Conservation (phyloP, 2,113 vertebrate genomes). For the Perca flavescens region DNA sequence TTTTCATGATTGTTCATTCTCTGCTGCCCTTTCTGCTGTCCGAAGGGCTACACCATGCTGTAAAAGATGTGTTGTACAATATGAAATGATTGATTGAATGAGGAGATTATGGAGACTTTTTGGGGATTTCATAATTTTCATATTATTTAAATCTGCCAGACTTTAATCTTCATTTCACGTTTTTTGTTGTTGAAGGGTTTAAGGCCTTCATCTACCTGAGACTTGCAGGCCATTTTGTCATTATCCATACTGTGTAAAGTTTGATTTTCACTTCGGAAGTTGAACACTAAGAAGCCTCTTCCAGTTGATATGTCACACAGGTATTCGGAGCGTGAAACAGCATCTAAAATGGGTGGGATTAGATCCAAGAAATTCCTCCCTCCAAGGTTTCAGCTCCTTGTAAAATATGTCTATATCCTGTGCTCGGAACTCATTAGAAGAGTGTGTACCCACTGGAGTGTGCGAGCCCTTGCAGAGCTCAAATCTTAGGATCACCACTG, state of each 20-base stretch:
- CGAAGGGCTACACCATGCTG: background rate
- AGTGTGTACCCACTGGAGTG: slow-evolving; percentile 49
- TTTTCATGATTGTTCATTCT: background rate
- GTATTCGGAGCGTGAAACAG: slow-evolving; percentile 28
- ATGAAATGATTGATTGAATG: background rate
- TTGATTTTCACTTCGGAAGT: background rate
- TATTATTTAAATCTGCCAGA: background rate
- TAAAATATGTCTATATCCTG: slow-evolving; percentile 67
- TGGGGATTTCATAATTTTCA: no score
- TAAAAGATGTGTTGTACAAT: background rate
- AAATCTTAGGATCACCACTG: slow-evolving; percentile 51
- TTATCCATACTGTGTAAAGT: background rate
- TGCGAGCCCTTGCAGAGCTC: slow-evolving; percentile 46
- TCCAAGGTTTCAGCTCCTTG: slow-evolving; percentile 43
- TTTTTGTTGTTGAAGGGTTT: background rate
- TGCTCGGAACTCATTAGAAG: slow-evolving; percentile 58
- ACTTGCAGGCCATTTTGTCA: background rate
- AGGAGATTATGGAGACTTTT: background rate
- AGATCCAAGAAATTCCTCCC: slow-evolving; percentile 41
- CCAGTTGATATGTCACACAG: slow-evolving; percentile 21
- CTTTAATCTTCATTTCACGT: background rate
- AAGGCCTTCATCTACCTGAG: background rate
- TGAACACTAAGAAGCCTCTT: background rate
- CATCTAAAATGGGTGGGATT: slow-evolving; percentile 27
- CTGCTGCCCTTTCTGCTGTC: background rate